A percentile compares a stretch with the other conserved stretches of the same genome.
Evolutionary conservation across 2,113 vertebrate species (phyloP).

Genomic region (Natator depressus): DNA sequence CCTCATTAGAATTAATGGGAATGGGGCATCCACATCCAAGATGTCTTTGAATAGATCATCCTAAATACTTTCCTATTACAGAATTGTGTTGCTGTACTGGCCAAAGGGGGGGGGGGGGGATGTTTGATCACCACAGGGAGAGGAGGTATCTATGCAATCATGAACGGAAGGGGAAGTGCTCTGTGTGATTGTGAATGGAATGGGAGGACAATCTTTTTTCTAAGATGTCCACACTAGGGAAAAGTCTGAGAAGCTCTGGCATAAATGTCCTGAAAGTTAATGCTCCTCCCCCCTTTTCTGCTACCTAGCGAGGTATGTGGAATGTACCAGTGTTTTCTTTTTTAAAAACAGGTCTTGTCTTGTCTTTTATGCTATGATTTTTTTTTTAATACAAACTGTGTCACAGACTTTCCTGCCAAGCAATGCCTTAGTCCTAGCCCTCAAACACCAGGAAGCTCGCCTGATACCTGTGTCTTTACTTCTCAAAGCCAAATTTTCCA

Average conservation of each 20-base stretch:
- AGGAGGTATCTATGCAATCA: not conserved
- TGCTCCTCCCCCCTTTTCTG: not conserved
- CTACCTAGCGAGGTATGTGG: not conserved
- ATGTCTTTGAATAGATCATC: not conserved
- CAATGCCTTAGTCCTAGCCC: not conserved
- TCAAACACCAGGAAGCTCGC: not conserved
- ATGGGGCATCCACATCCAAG: not conserved
- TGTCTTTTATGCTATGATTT: not conserved
- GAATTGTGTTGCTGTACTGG: not conserved
- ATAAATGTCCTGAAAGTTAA: not conserved
- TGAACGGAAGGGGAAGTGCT: not conserved
- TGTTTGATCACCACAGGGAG: not conserved
- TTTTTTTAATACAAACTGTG: not conserved
- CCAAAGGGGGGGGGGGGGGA: no score
- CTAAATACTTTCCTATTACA: not conserved
- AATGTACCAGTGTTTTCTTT: not conserved
- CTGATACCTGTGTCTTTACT: not conserved
- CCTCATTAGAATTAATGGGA: not conserved
- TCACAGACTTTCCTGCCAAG: not conserved
- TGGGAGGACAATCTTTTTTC: not conserved
- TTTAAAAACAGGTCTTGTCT: not conserved
- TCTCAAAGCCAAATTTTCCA: not conserved
- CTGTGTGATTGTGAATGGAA: not conserved
- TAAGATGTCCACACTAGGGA: not conserved
- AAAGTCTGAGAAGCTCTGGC: accelerated